phyloP scores from a whole-genome alignment of 2,797 vertebrate genomes.

The Dermochelys coriacea region DNA sequence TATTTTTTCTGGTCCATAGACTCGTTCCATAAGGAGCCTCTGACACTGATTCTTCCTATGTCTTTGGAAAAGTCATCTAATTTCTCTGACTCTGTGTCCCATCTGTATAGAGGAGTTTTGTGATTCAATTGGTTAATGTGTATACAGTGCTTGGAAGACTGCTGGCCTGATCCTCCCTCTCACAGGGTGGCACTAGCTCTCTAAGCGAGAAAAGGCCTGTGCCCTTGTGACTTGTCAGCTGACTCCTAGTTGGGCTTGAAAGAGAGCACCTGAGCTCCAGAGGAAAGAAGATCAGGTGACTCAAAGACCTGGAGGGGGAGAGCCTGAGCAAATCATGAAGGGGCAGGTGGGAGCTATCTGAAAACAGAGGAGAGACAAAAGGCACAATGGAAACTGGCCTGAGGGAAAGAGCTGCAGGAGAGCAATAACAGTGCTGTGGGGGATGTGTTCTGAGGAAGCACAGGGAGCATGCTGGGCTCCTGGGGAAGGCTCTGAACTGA shows the following conservation, averaged over 20 bases:
- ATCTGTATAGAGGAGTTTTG: conserved; percentile 21
- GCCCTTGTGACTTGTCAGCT: neutral
- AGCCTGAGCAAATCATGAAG: neutral
- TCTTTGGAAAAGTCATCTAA: conserved; percentile 64
- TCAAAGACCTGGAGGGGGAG: neutral
- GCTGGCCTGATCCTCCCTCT: conserved; percentile 29
- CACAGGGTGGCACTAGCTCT: neutral
- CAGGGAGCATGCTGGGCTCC: neutral
- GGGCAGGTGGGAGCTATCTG: neutral
- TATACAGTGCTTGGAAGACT: conserved; percentile 51
- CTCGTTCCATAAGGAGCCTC: conserved; percentile 31
- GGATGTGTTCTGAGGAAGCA: neutral
- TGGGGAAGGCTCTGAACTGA: neutral
- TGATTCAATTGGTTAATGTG: conserved; percentile 53
- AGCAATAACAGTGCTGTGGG: neutral
- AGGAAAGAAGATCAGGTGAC: neutral
- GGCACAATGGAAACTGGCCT: neutral
- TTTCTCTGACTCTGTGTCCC: conserved; percentile 52
- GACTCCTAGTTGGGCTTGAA: neutral
- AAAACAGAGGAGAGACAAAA: neutral
- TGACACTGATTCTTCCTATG: conserved; percentile 55
- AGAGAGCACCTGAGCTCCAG: neutral
- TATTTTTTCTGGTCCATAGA: conserved; percentile 56
- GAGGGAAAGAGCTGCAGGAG: neutral
- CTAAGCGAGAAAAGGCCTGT: neutral